Percentiles rank a stretch among this genome's conserved stretches.
Evolutionary conservation across 2,888 invertebrate species (phyloP).

Genomic region (Sphecodes monilicornis): DNA sequence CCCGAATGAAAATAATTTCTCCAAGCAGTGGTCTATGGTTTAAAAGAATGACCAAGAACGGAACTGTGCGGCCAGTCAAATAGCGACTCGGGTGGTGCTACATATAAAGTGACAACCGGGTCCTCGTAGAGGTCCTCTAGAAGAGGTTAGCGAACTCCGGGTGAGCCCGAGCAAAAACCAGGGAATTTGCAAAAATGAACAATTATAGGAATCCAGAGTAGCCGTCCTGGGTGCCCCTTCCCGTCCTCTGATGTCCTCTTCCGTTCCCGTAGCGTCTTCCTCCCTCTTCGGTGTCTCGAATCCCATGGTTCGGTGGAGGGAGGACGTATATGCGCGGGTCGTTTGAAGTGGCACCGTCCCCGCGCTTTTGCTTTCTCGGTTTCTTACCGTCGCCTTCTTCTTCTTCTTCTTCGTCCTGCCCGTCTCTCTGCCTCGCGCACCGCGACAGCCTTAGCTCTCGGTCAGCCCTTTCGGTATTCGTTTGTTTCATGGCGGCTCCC

Average conservation of each 20-base stretch:
- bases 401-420: conserved; percentile 39
- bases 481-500: conserved; percentile 80
- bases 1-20: background rate
- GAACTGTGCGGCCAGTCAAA: background rate
- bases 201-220: conserved; percentile 84
- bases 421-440: conserved; percentile 44
- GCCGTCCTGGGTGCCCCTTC: conserved; percentile 64
- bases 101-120: conserved; percentile 35
- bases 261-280: conserved; percentile 43
- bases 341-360: conserved; percentile 81
- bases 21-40: background rate
- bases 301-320: conserved; percentile 56
- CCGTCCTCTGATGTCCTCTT: conserved; percentile 50
- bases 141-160: conserved; percentile 73
- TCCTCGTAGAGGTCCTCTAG: conserved; percentile 28
- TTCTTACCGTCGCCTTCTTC: conserved; percentile 71
- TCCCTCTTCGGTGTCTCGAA: conserved; percentile 19
- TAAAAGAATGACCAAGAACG: background rate
- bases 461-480: conserved; percentile 80
- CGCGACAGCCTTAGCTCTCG: conserved; percentile 64
- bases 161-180: conserved; percentile 75
- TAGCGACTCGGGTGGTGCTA: background rate
- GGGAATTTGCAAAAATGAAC: conserved; percentile 84
- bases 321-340: conserved; percentile 80
- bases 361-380: conserved; percentile 73